Base-by-base conservation (phyloP, 2,888 invertebrate species). In the Lochmaea crataegi region DNA sequence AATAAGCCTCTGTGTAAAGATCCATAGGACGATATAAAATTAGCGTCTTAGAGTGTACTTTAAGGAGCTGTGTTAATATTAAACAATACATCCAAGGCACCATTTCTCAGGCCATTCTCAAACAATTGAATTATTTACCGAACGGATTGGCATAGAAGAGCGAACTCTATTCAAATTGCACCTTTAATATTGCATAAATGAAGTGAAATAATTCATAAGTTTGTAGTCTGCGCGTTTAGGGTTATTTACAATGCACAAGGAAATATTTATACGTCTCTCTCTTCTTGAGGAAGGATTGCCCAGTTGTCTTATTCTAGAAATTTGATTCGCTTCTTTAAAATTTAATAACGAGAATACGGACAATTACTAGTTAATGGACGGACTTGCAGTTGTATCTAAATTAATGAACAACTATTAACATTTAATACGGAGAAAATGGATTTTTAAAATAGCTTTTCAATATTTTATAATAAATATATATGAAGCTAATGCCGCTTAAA, bases 191-290 rank as follows among this genome's bases (percentile, higher is more conserved):
- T 87, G 85, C 85, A 87, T 87, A 86, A 87, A 87, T 86, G 87
- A 86, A 85, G 84, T 80, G 85, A 87, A 87, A 87, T 87, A 87
- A 87, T 87, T 87, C 86, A 87, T 87, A 87, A 87, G 85, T 86
- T 85, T 86, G 86, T 86, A 87, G 86, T 85, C 86, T 85, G 86
- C 86, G 85, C 87, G 87, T 87, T 87, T 87, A 87, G 84, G 86
- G 86, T 86, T 87, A 87, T 87, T 86, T 86, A 87, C 87, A 86
- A 87, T 87, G 89, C 88, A 89, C 88, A 89, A 86, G 87, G 89
- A 89, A 89, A 89, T 89, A 89, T 89, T 89, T 88, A 89, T 89
- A 18, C 9, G 88, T 86, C 84, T 83, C 82, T 78, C 79, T 75
- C 80, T 82, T 81, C 83, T 82, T 82, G 80, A 83, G 84, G 83